Conservation (phyloP, 2,888 invertebrate species). For the Galeruca laticollis region DNA sequence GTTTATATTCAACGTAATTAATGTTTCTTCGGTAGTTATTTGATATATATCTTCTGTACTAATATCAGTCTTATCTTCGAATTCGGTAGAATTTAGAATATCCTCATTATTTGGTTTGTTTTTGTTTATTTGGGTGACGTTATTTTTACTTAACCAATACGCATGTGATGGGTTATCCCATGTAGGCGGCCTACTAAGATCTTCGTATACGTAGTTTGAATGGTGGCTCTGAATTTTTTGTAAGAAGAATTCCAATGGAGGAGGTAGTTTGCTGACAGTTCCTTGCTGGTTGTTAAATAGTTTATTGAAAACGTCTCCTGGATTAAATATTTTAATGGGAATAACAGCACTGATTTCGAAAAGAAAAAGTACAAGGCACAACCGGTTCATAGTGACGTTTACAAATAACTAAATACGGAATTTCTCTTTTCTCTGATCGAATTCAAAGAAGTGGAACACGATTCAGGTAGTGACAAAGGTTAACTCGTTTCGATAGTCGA, state of each 20-base stretch:
- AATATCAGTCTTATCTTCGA: too few species aligned
- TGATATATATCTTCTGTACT: conserved; percentile 52
- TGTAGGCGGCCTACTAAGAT: conserved; percentile 67
- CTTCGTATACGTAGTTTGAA: conserved; percentile 75
- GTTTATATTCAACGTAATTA: conserved; percentile 3
- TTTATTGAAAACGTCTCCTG: conserved; percentile 33
- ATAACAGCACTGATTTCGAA: not conserved
- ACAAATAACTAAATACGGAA: conserved; percentile 17
- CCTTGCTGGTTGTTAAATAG: conserved; percentile 43
- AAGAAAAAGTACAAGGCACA: conserved; percentile 21
- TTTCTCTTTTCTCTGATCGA: conserved; percentile 27
- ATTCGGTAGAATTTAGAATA: conserved; percentile 48
- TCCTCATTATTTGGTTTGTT: not conserved
- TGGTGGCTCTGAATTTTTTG: conserved; percentile 78
- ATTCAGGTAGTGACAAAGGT: not conserved
- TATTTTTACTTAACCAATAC: conserved; percentile 49
- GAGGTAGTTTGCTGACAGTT: conserved; percentile 72
- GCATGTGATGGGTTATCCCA: conserved; percentile 61
- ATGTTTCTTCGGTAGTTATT: conserved; percentile 28
- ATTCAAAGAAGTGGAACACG: conserved; percentile 8
- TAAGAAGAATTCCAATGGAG: conserved; percentile 76
- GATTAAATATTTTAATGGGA: conserved; percentile 17
- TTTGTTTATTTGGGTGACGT: conserved; percentile 25
- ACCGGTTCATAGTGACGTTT: conserved; percentile 28
- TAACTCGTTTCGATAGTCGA: too few species aligned